Evolutionary conservation across 92 coral and sea anemone genomes (phyloP).

Genomic region (Parazoanthus atlanticus): DNA sequence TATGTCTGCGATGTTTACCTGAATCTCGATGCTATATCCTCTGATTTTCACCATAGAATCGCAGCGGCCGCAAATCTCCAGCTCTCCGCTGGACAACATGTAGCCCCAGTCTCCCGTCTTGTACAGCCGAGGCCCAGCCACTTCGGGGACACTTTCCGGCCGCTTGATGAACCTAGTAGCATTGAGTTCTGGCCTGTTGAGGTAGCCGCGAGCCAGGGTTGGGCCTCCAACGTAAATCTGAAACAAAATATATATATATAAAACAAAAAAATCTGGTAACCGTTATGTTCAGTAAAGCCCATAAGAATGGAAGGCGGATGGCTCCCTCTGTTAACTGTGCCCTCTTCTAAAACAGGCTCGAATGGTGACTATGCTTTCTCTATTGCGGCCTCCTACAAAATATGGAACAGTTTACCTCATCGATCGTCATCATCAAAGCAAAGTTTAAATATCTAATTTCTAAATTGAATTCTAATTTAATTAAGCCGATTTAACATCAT

Average conservation of each 20-base stretch:
- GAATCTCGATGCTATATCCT: constrained; percentile 90
- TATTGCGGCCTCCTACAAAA: too few species aligned
- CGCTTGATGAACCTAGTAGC: constrained; percentile 71
- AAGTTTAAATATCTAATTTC: too few species aligned
- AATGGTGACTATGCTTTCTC: too few species aligned
- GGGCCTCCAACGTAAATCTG: constrained; percentile 93
- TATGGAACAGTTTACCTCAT: too few species aligned
- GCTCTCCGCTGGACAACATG: constrained; percentile 70
- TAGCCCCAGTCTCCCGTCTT: constrained; percentile 95
- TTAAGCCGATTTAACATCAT: too few species aligned
- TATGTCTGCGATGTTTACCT: constrained; percentile 49
- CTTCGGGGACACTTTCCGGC: constrained; percentile 63
- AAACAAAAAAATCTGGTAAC: background rate
- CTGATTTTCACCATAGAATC: constrained; percentile 91
- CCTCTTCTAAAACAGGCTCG: too few species aligned
- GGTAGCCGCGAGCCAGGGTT: constrained; percentile 85
- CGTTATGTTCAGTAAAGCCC: background rate
- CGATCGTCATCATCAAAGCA: too few species aligned
- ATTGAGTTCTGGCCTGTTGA: constrained; percentile 87
- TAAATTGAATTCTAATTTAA: too few species aligned
- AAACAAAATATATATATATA: background rate
- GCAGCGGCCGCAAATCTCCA: constrained; percentile 93
- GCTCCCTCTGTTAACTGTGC: too few species aligned
- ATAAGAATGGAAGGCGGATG: too few species aligned
- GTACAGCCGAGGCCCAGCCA: constrained; percentile 74